phyloP scores from a whole-genome alignment of 1,140 invertebrate genomes.

The Ectropis grisescens region DNA sequence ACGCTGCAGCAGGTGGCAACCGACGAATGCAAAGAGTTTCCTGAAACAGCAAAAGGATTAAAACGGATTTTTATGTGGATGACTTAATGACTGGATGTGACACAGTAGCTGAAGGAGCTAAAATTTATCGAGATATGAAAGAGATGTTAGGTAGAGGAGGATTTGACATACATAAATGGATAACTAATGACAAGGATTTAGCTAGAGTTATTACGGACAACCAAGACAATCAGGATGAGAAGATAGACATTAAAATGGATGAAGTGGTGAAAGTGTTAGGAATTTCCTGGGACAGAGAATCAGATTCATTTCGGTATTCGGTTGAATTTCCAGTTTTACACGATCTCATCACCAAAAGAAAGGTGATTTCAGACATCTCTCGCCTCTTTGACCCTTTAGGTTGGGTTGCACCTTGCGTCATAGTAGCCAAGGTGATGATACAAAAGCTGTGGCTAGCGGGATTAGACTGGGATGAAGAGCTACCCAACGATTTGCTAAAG shows the following conservation, averaged over 20 bases:
- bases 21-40: constrained; percentile 13
- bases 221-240: no score
- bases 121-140: constrained; percentile 1
- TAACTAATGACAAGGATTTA: neutral
- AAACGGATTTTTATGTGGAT: constrained; percentile 8
- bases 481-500: constrained; percentile 13
- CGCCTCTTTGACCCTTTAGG: no score
- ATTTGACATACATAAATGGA: neutral
- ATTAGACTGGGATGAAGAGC: constrained; percentile 44
- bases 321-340: neutral
- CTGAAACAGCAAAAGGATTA: constrained; percentile 1
- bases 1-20: constrained; percentile 27
- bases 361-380: constrained; percentile 8
- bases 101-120: constrained; percentile 4
- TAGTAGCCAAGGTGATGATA: constrained; percentile 52
- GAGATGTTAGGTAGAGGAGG: neutral
- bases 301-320: neutral
- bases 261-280: neutral
- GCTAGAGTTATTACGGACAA: neutral
- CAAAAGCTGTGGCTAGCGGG: constrained; percentile 49
- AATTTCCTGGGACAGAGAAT: neutral
- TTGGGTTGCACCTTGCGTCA: constrained; percentile 37
- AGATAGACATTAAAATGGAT: neutral
- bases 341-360: constrained; percentile 3
- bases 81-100: constrained; percentile 6